Conservation (phyloP, 1,140 invertebrate species). For the Ridgeia piscesae region DNA sequence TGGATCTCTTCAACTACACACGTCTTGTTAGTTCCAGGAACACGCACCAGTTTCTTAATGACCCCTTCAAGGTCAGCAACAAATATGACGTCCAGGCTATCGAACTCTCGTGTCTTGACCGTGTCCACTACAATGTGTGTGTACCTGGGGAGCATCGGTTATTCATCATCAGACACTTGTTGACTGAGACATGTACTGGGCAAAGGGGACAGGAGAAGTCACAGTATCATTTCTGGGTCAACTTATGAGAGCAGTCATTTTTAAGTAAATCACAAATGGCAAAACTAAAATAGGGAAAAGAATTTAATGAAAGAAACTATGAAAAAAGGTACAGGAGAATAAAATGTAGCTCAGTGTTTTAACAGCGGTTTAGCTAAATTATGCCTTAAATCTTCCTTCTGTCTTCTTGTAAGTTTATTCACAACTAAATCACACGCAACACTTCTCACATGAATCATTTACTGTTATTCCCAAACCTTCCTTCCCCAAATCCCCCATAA, state of each 20-base stretch:
- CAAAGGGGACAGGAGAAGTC: background rate
- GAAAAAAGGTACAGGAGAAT: background rate
- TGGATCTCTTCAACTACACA: constrained; percentile 70
- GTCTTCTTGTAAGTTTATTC: no score
- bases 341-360: background rate
- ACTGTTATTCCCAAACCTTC: background rate
- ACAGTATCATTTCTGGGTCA: background rate
- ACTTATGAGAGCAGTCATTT: background rate
- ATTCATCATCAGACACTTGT: background rate
- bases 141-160: constrained; percentile 57
- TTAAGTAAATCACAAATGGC: background rate
- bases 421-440: background rate
- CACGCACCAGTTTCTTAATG: constrained; percentile 79
- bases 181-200: background rate
- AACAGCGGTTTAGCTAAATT: no score
- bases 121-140: constrained; percentile 79
- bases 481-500: background rate
- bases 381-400: no score
- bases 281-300: background rate
- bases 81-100: constrained; percentile 71
- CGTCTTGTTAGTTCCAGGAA: constrained; percentile 69
- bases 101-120: constrained; percentile 68
- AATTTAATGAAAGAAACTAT: background rate
- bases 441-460: constrained; percentile 8
- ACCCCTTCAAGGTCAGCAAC: constrained; percentile 74